Evolutionary conservation across 2,113 vertebrate species (phyloP).

Genomic region (Anthoscopus minutus): DNA sequence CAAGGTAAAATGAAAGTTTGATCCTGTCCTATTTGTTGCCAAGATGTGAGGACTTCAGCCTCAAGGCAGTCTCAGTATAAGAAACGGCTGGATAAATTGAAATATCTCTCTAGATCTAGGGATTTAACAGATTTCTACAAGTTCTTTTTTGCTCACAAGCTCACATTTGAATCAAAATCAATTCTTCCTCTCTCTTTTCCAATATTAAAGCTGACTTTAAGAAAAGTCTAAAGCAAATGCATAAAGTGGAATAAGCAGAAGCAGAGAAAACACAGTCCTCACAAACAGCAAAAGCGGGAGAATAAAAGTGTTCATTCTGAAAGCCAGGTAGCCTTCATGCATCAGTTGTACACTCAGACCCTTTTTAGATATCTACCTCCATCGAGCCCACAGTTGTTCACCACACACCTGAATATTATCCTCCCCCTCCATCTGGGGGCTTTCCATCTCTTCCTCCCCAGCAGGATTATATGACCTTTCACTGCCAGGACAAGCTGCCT

Average conservation of each 20-base stretch:
- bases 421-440: background rate
- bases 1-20: background rate
- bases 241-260: background rate
- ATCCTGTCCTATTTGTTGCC: background rate
- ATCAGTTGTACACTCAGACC: background rate
- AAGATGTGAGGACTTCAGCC: background rate
- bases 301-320: background rate
- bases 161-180: background rate
- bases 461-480: background rate
- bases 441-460: background rate
- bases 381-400: background rate
- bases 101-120: background rate
- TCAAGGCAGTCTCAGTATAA: background rate
- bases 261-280: background rate
- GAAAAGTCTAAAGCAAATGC: background rate
- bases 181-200: background rate
- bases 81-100: background rate
- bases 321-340: background rate
- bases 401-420: background rate
- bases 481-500: accelerated
- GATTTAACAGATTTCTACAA: background rate
- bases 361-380: background rate
- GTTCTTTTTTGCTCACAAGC: background rate
- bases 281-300: background rate
- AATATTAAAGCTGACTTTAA: background rate